A percentile compares a stretch with the other conserved stretches of the same genome.
These are phyloP conservation scores for Andinoacara biseriatus DNA, from an alignment of 2,113 vertebrate genomes.

Conservation along the genomic window DNA sequence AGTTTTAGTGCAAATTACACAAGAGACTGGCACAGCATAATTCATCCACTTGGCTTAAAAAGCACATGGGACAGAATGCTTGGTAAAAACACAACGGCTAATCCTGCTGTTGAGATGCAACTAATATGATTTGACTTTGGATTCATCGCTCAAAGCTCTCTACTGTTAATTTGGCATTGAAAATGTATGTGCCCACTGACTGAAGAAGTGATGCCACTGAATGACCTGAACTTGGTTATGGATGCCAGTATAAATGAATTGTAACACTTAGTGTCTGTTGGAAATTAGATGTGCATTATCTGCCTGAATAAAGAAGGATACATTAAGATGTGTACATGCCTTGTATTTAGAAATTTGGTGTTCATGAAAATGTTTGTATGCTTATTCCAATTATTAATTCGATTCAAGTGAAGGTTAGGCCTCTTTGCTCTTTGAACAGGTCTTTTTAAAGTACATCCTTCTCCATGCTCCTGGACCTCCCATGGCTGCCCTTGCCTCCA, in stretches of 20 bases:
- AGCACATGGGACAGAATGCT: background rate
- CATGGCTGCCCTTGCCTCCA: constrained; percentile 73
- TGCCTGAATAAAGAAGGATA: background rate
- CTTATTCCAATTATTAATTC: constrained; percentile 1
- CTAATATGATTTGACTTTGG: background rate
- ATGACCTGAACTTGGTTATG: background rate
- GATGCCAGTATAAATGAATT: background rate
- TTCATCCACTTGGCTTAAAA: no score
- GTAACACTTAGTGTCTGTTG: background rate
- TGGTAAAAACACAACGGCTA: background rate
- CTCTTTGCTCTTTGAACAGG: constrained; percentile 36
- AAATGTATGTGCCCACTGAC: background rate
- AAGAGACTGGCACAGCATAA: no score
- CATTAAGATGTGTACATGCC: background rate
- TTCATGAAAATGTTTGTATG: background rate
- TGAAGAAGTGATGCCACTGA: background rate
- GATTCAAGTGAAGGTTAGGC: constrained; percentile 12
- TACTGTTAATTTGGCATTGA: background rate
- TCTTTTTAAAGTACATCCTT: constrained; percentile 39
- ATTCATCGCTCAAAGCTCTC: background rate
- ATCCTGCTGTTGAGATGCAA: background rate
- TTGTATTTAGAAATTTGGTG: background rate
- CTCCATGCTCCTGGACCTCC: constrained; percentile 62
- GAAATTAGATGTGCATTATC: background rate
- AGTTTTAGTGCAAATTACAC: background rate